Base-by-base conservation (phyloP, 2,113 vertebrate species). In the Tylochromis polylepis region DNA sequence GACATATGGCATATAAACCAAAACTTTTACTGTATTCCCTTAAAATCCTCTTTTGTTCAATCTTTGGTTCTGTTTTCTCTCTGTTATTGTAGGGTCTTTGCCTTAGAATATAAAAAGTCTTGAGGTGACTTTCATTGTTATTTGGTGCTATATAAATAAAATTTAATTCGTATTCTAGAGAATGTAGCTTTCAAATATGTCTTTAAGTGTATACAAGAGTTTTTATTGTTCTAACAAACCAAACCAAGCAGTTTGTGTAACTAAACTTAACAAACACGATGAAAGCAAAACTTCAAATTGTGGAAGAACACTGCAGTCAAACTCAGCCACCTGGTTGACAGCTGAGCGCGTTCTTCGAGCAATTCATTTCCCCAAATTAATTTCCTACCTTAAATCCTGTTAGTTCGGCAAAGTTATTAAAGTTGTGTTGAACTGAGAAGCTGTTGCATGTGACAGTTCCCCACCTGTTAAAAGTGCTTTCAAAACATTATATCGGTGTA, bases 371-470 rank as follows among this genome's bases (percentile, higher is more conserved):
- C 60, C 20, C 10, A 38, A 20, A 14, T 38, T 12, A 38, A n/a
- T 65, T n/a, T 65, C 18, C 60, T 22, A 41, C 46, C 67, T 49
- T 49, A 11, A 49, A 29, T 0, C 12, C n/a, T 1, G 5, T 70
- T 10, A 43, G 36, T 38, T 46, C 9, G 2, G 38, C 14, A 72
- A 46, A 43, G 38, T 70, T 72, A 6, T 72, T 46, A 46, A 46
- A 72, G 67, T 72, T 46, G 67, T 49, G 67, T 18, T 75, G 67
- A 49, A 0, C 41, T 29, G 67, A 49, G 67, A 29, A 49, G 15
- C 41, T 27, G 67, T 18, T 72, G 67, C 38, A 1, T 0, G 24
- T 11, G 8, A 72, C 3, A 1, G 15, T 0, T 29, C 41, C 5
- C 15, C 5, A 29, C 41, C 41, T 11, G 41, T 49, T 49, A 75